These are phyloP conservation scores for Palaemon carinicauda DNA, from an alignment of 1,140 invertebrate species.

Conservation along the genomic window DNA sequence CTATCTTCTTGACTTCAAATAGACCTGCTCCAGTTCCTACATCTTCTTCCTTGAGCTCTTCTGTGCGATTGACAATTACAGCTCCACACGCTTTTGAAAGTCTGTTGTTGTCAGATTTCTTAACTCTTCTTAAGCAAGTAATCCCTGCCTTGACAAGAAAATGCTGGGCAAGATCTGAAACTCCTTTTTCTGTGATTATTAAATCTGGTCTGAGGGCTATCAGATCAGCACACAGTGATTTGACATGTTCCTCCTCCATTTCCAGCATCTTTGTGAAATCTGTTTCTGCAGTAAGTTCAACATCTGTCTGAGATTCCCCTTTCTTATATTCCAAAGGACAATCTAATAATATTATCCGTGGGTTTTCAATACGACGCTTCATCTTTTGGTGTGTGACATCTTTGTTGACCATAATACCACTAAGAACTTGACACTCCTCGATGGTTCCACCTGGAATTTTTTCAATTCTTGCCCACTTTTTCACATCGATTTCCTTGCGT, in stretches of 20 bases:
- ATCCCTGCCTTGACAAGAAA: constrained; percentile 93
- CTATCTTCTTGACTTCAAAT: constrained; percentile 95
- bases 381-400: constrained; percentile 99
- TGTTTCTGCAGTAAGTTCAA: constrained; percentile 94
- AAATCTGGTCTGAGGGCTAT: constrained; percentile 95
- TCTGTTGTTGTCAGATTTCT: constrained; percentile 97
- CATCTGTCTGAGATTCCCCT: constrained; percentile 95
- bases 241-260: constrained; percentile 94
- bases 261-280: constrained; percentile 94
- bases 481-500: no score
- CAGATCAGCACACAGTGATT: constrained; percentile 92
- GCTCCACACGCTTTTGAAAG: constrained; percentile 95
- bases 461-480: no score
- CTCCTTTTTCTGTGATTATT: constrained; percentile 97
- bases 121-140: constrained; percentile 88
- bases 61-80: constrained; percentile 94
- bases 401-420: constrained; percentile 98
- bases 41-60: constrained; percentile 94
- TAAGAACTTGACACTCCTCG: constrained; percentile 93
- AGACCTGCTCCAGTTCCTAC: constrained; percentile 93
- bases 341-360: constrained; percentile 93
- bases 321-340: constrained; percentile 99
- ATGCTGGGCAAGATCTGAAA: constrained; percentile 91
- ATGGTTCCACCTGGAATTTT: constrained; percentile 94
- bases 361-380: constrained; percentile 93